Percentiles rank a stretch among this genome's conserved stretches.
These are phyloP conservation scores for Plotosus lineatus DNA, from an alignment of 2,113 vertebrate genomes.

Conservation along the genomic window DNA sequence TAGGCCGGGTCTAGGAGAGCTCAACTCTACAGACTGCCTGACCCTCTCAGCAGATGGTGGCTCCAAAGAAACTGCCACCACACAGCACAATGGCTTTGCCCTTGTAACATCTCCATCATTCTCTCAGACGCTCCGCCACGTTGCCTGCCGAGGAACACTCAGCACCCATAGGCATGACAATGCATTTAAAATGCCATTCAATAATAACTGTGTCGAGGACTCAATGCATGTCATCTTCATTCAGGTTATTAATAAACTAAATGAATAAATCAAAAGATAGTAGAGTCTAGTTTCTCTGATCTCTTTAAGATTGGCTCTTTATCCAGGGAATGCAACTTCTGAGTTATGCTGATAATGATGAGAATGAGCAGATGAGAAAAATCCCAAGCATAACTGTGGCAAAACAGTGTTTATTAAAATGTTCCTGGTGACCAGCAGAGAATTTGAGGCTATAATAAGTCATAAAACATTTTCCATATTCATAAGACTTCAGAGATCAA, in stretches of 20 bases:
- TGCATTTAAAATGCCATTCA: constrained; percentile 55
- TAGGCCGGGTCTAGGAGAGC: constrained; percentile 73
- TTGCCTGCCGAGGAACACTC: constrained; percentile 32
- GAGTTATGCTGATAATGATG: neutral
- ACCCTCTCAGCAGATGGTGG: constrained; percentile 78
- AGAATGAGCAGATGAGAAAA: constrained; percentile 1
- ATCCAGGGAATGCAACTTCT: neutral
- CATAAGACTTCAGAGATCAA: constrained; percentile 50
- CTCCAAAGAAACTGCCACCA: constrained; percentile 73
- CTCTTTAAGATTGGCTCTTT: neutral
- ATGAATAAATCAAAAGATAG: constrained; percentile 22
- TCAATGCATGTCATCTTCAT: constrained; percentile 10
- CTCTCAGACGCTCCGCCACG: constrained; percentile 57
- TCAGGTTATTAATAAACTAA: neutral
- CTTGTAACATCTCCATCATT: constrained; percentile 78
- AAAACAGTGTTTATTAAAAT: neutral
- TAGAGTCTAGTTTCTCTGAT: neutral
- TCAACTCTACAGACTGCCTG: constrained; percentile 72
- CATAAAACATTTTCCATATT: constrained; percentile 50
- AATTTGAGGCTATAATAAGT: neutral
- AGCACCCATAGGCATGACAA: constrained; percentile 52
- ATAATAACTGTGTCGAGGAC: constrained; percentile 20
- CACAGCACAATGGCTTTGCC: constrained; percentile 72
- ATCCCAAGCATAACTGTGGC: neutral
- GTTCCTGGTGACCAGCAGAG: neutral